Evolutionary conservation across 2,888 invertebrate genomes (phyloP).

Genomic region (Caenorhabditis sp.): DNA sequence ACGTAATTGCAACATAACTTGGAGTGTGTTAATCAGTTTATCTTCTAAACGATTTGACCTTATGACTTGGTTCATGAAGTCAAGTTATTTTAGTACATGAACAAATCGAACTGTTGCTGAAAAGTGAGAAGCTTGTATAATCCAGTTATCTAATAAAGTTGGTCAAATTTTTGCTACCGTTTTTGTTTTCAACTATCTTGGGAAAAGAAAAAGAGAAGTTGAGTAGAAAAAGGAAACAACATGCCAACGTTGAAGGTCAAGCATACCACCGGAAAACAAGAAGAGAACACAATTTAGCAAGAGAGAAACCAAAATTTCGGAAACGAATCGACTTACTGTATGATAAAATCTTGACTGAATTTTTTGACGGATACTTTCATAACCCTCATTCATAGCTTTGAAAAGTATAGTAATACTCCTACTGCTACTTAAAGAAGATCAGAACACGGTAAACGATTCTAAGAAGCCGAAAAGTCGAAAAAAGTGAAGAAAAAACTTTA

Average conservation of each 20-base stretch:
- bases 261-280: conserved; percentile 61
- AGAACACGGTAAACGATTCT: conserved; percentile 23
- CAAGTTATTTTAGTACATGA: neutral
- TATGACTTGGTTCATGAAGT: neutral
- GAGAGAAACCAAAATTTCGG: neutral
- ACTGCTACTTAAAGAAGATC: neutral
- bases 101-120: no score
- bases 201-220: conserved; percentile 33
- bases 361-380: conserved; percentile 55
- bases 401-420: neutral
- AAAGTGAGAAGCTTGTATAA: neutral
- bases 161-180: no score
- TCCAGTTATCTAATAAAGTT: no score
- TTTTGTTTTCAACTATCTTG: conserved; percentile 27
- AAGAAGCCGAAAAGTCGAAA: neutral
- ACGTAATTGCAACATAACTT: conserved; percentile 24
- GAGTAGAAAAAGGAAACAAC: conserved; percentile 38
- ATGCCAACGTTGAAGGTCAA: conserved; percentile 62
- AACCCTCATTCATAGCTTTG: conserved; percentile 17
- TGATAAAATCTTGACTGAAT: conserved; percentile 37
- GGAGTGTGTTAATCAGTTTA: conserved; percentile 46
- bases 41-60: conserved; percentile 30
- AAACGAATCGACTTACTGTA: conserved; percentile 30
- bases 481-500: neutral
- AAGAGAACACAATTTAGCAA: conserved; percentile 39